Percentiles rank a stretch among this genome's conserved stretches.
These are phyloP conservation scores for Motacilla alba DNA, from an alignment of 2,113 vertebrate genomes.

Conservation along the genomic window DNA sequence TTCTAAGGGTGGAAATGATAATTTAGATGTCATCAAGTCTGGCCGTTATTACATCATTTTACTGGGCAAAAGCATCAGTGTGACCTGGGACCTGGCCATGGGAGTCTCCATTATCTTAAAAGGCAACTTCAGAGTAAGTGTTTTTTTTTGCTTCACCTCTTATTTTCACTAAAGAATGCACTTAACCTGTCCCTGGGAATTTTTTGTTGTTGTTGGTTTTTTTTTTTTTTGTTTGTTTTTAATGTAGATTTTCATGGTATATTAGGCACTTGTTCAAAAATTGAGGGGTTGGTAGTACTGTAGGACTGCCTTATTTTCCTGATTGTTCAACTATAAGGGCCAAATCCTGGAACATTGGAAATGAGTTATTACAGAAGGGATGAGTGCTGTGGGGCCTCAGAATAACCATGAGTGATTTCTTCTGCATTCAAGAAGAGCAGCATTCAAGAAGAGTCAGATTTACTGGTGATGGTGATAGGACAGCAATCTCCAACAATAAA, in stretches of 20 bases:
- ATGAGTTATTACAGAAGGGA: background rate
- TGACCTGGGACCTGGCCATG: constrained; percentile 88
- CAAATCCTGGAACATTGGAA: background rate
- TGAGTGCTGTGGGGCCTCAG: background rate
- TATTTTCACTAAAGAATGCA: background rate
- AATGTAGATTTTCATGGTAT: background rate
- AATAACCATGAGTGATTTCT: background rate
- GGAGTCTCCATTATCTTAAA: constrained; percentile 84
- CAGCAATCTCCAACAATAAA: background rate
- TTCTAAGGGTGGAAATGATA: constrained; percentile 70
- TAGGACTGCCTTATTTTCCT: background rate
- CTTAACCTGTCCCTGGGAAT: background rate
- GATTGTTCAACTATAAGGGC: background rate
- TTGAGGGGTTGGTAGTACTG: background rate
- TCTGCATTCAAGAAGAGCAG: background rate
- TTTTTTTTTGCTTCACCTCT: background rate
- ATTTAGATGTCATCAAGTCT: constrained; percentile 85
- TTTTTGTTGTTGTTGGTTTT: background rate
- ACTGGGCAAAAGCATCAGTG: constrained; percentile 80
- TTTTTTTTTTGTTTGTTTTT: background rate
- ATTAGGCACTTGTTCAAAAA: background rate
- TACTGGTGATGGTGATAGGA: background rate
- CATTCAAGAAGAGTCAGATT: background rate
- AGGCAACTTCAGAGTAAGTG: constrained; percentile 79
- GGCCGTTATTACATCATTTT: constrained; percentile 85